Evolutionary conservation across 2,888 invertebrate species (phyloP), one percentile per base, ranked within the genome.

Genomic region (Zootermopsis nevadensis): DNA sequence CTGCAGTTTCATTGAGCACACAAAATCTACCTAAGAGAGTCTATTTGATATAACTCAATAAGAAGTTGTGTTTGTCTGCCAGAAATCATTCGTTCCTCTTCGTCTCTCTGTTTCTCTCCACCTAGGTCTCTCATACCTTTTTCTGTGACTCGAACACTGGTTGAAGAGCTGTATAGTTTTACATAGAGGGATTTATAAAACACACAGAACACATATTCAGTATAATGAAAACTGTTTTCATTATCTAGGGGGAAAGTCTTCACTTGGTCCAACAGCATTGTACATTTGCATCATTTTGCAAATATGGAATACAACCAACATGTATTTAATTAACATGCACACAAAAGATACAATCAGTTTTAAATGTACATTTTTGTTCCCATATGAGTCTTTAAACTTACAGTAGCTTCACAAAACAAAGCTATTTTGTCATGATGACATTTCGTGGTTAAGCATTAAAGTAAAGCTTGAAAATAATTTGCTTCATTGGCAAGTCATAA

Each of bases 291-390:
- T 60, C 8, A 27, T 35, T 74, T 38, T 74, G 74, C 38, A 33
- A 74, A 22, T 38, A n/a, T 33, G n/a, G 74, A n/a, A 22, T 38
- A 38, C 38, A 74, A n/a, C 33, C 6, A 6, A 69, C 69, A 33
- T 33, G 19, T 69, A 31, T 22, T 74, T 38, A 38, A 74, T 38
- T 74, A 24, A 74, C 38, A 74, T 74, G 22, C 3, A 42, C 1
- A 74, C 35, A 38, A 74, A 42, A 30, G 31, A 15, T 74, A 74
- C 74, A 74, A 38, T 38, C 24, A 38, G 33, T 42, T 33, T 19
- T 74, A 74, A 74, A 74, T 38, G 33, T 74, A 74, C 74, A 74
- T 69, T 74, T 74, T 74, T 74, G 74, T n/a, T 74, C 74, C 74
- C 38, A 27, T 38, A 33, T n/a, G n/a, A 74, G 33, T 33, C 35